Conservation (phyloP, 2,113 vertebrate genomes). For the Zingel zingel region DNA sequence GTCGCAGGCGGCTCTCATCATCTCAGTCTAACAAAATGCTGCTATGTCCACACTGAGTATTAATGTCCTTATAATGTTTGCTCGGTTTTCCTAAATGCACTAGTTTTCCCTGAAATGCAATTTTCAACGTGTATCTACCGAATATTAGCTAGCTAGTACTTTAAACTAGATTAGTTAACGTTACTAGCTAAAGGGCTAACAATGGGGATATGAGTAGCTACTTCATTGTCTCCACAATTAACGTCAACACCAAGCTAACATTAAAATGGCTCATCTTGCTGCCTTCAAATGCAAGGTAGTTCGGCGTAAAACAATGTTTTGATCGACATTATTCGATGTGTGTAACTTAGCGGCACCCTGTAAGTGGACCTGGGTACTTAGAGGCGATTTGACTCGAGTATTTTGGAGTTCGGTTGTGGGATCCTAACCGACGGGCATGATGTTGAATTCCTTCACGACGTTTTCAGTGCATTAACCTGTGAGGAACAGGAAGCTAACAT, state of each 20-base stretch:
- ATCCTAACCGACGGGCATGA: neutral
- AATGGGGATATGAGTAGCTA: conserved; percentile 46
- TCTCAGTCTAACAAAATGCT: neutral
- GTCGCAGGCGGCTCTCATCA: conserved; percentile 39
- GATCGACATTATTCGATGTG: rapidly evolving
- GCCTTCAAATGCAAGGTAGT: neutral
- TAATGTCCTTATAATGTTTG: neutral
- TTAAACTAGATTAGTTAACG: neutral
- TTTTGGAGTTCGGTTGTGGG: neutral
- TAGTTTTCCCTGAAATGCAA: rapidly evolving
- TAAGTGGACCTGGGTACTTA: neutral
- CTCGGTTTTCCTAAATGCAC: neutral
- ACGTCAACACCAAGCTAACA: conserved; percentile 38
- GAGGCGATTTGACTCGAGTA: neutral
- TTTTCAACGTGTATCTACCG: neutral
- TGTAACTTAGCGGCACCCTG: neutral
- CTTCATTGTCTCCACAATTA: conserved; percentile 66
- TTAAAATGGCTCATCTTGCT: neutral
- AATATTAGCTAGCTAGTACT: neutral
- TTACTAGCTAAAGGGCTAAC: conserved; percentile 67
- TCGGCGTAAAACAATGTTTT: neutral
- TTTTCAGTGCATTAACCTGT: neutral
- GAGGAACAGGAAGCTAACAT: neutral
- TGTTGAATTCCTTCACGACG: neutral
- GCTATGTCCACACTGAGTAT: neutral